phyloP scores from a whole-genome alignment of 2,113 vertebrate species.

The Pao palembangensis region DNA sequence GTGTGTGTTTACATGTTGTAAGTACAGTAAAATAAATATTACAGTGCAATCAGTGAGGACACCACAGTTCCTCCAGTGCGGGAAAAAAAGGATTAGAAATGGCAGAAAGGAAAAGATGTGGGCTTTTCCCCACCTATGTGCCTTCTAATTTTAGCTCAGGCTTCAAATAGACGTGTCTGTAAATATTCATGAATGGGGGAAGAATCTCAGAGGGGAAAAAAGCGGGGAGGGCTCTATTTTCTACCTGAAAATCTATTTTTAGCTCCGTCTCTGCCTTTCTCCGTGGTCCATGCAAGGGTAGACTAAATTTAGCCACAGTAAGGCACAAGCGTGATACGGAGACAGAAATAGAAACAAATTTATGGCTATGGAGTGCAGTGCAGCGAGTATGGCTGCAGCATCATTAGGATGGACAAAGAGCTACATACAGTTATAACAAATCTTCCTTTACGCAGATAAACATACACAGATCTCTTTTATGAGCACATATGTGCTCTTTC shows the following conservation, averaged over 20 bases:
- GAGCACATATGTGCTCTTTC: neutral
- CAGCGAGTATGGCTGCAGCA: constrained; percentile 23
- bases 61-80: constrained; percentile 5
- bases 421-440: neutral
- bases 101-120: constrained; percentile 49
- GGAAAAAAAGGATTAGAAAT: constrained; percentile 31
- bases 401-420: constrained; percentile 21
- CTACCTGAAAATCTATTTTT: constrained; percentile 67
- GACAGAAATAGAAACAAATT: constrained; percentile 44
- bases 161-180: constrained; percentile 62
- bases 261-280: constrained; percentile 42
- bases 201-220: constrained; percentile 22
- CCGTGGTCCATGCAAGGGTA: constrained; percentile 15
- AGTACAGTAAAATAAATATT: constrained; percentile 15
- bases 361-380: constrained; percentile 24
- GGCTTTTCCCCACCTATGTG: constrained; percentile 58
- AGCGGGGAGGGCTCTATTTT: constrained; percentile 6
- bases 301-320: constrained; percentile 63
- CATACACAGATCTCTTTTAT: neutral
- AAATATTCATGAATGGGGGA: constrained; percentile 71
- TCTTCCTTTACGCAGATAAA: neutral
- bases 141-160: constrained; percentile 61
- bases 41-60: constrained; percentile 18
- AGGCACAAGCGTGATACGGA: constrained; percentile 28
- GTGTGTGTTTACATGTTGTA: neutral